Evolutionary conservation across 2,113 vertebrate genomes (phyloP).

Genomic region (Pristiophorus japonicus): DNA sequence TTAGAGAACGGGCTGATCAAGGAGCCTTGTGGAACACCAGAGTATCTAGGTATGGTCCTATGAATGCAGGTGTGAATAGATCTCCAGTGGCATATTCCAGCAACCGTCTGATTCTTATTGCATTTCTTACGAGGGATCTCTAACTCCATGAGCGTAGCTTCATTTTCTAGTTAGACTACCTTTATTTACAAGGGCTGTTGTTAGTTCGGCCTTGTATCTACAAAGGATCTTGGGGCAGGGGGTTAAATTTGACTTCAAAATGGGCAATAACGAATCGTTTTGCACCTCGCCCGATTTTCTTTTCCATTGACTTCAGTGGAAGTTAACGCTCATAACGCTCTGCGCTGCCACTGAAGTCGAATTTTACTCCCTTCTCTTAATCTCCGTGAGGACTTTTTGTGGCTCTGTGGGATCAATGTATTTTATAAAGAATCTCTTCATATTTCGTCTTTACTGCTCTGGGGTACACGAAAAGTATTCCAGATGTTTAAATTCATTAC

Average conservation of each 20-base stretch:
- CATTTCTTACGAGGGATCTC: background rate
- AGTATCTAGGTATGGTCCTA: conserved; percentile 80
- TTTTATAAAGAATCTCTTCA: background rate
- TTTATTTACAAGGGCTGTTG: background rate
- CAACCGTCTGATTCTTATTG: background rate
- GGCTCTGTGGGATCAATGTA: background rate
- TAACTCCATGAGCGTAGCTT: background rate
- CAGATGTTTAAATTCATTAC: background rate
- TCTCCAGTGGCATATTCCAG: background rate
- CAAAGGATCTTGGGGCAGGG: background rate
- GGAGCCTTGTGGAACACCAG: conserved; percentile 91
- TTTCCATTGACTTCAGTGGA: too few relatives aligned
- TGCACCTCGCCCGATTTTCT: background rate
- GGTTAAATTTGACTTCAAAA: background rate
- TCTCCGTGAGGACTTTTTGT: background rate
- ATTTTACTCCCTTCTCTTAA: background rate
- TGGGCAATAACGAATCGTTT: background rate
- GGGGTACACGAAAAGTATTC: background rate
- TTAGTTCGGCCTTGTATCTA: background rate
- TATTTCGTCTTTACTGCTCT: background rate
- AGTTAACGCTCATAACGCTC: too few relatives aligned
- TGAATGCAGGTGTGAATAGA: background rate
- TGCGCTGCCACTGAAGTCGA: background rate
- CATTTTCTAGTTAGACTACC: background rate
- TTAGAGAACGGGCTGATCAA: conserved; percentile 94